phyloP scores from a whole-genome alignment of 2,888 invertebrate genomes.

The Coleophora flavipennella region DNA sequence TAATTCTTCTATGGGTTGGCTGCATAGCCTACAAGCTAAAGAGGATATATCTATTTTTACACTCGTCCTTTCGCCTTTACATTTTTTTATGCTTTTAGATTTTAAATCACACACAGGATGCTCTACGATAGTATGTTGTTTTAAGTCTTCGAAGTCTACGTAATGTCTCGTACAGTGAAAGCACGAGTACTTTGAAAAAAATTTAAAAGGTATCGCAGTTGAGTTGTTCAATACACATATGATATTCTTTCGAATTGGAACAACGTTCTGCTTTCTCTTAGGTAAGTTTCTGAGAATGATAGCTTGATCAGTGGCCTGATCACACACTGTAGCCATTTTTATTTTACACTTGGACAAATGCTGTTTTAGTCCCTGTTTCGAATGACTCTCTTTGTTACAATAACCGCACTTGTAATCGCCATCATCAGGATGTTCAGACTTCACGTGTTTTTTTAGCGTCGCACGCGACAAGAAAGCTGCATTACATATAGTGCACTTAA shows the following conservation, averaged over 20 bases:
- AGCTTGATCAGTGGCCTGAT: slow-evolving; percentile 10
- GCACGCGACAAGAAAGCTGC: slow-evolving; percentile 32
- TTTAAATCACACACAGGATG: slow-evolving; percentile 52
- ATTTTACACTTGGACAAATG: slow-evolving; percentile 46
- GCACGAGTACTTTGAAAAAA: slow-evolving; percentile 49
- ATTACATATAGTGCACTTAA: slow-evolving; percentile 42
- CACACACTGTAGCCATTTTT: slow-evolving; percentile 24
- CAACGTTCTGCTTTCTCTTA: slow-evolving; percentile 37
- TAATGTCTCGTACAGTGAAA: slow-evolving; percentile 55
- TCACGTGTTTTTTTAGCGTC: slow-evolving; percentile 39
- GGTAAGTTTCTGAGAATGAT: slow-evolving; percentile 23
- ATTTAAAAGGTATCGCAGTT: slow-evolving; percentile 54
- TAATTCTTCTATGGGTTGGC: slow-evolving; percentile 30
- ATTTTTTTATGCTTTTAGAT: slow-evolving; percentile 47
- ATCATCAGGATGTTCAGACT: slow-evolving; percentile 37
- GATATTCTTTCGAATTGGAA: slow-evolving; percentile 51
- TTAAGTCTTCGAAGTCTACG: slow-evolving; percentile 48
- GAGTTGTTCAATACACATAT: slow-evolving; percentile 56
- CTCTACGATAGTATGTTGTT: slow-evolving; percentile 37
- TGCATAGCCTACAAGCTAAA: slow-evolving; percentile 46
- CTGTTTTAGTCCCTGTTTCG: slow-evolving; percentile 37
- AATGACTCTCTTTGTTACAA: slow-evolving; percentile 43
- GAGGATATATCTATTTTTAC: slow-evolving; percentile 49
- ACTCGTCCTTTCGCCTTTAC: slow-evolving; percentile 49
- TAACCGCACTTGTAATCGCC: slow-evolving; percentile 38